phyloP scores from a whole-genome alignment of 2,888 invertebrate species.

The Minunthozetes semirufus region DNA sequence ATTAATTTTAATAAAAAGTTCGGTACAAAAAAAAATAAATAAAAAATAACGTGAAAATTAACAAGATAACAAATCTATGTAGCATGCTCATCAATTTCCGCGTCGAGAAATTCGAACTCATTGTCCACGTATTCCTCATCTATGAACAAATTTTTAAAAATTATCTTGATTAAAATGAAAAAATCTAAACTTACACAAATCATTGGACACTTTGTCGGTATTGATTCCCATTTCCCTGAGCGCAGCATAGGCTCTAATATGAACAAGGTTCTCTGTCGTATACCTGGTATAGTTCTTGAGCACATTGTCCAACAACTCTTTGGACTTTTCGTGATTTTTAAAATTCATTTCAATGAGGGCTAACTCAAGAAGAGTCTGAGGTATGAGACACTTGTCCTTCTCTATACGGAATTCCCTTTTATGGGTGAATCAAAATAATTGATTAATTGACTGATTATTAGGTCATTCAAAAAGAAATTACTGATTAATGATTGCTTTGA shows the following conservation, averaged over 20 bases:
- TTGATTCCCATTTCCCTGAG: constrained; percentile 7
- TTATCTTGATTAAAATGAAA: no score
- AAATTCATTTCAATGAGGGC: constrained; percentile 2
- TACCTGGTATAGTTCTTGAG: not conserved
- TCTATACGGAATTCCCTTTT: not conserved
- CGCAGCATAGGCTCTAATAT: constrained; percentile 4
- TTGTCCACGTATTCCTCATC: no score
- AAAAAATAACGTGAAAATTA: no score
- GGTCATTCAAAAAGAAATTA: not conserved
- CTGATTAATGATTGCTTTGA: constrained; percentile 2
- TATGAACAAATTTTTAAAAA: no score
- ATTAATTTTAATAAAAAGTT: no score
- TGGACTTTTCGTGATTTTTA: not conserved
- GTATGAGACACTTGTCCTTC: not conserved
- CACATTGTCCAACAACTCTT: not conserved
- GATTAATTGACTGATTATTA: not conserved
- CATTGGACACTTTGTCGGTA: not conserved
- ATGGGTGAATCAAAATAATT: no score
- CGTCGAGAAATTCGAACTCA: not conserved
- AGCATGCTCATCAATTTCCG: no score
- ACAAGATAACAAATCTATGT: no score
- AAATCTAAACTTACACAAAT: not conserved
- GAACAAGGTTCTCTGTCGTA: constrained; percentile 12
- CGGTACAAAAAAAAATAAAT: no score
- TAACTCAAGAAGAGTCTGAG: not conserved